phyloP scores from a whole-genome alignment of 2,113 vertebrate species.

The Pterocles orientalis region DNA sequence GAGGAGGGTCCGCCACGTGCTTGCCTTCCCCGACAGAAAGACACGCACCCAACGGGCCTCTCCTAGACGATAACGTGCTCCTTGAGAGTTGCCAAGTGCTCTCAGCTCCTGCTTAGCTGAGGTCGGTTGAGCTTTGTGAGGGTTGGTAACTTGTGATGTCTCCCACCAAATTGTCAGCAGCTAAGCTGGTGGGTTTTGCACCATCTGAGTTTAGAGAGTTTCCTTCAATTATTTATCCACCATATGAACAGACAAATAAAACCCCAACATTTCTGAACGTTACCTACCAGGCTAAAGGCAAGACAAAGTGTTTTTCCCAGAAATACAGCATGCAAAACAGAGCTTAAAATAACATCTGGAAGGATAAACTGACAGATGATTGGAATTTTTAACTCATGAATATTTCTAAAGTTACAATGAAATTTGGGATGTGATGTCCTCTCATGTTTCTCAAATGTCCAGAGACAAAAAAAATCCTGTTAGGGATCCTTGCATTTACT shows the following conservation, averaged over 20 bases:
- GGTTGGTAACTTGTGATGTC: background rate
- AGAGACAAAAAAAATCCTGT: background rate
- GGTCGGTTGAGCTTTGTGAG: background rate
- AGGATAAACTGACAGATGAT: background rate
- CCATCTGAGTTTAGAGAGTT: background rate
- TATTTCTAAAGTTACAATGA: background rate
- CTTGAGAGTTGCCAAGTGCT: background rate
- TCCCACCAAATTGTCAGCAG: background rate
- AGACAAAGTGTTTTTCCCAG: background rate
- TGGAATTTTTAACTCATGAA: background rate
- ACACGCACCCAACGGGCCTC: background rate
- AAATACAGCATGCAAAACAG: slow-evolving; percentile 17
- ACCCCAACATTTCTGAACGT: background rate
- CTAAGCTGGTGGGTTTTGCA: background rate
- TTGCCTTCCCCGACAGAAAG: background rate
- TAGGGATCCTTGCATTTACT: background rate
- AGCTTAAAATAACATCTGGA: slow-evolving; percentile 28
- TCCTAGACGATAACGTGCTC: background rate
- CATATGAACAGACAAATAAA: background rate
- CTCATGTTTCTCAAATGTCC: background rate
- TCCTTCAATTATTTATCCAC: background rate
- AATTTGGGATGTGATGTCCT: background rate
- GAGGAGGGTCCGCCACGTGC: background rate
- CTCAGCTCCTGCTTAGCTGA: background rate
- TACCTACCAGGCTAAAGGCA: slow-evolving; percentile 5